Percentiles rank a stretch among this genome's conserved stretches.
Conservation (phyloP, 2,888 invertebrate species). For the Eupithecia vulgata region DNA sequence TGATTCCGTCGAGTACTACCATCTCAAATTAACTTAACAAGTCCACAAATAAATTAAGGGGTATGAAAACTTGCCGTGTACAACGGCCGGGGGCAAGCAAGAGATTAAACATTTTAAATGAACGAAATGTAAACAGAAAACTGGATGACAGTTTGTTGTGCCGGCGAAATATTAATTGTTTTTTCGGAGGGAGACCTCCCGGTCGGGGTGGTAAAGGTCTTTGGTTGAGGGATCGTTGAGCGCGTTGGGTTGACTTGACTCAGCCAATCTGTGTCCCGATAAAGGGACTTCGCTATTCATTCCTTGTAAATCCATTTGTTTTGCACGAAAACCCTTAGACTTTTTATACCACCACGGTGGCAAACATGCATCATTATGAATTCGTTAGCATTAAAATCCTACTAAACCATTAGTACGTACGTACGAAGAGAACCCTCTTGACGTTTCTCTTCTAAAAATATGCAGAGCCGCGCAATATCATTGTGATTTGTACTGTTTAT, state of each 20-base stretch:
- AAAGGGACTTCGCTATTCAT: background rate
- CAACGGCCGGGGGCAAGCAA: conserved; percentile 25
- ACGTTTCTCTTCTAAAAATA: background rate
- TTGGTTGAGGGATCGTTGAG: conserved; percentile 7
- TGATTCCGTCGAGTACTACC: conserved; percentile 28
- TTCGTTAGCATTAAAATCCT: background rate
- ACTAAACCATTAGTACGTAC: background rate
- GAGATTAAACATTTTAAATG: conserved; percentile 29
- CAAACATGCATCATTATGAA: background rate
- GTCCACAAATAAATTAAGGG: conserved; percentile 54
- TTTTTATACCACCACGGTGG: background rate
- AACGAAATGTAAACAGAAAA: conserved; percentile 30
- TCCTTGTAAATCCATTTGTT: background rate
- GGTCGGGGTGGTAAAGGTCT: conserved; percentile 9
- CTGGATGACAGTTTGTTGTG: conserved; percentile 24
- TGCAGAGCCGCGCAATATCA: background rate
- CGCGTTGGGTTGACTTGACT: conserved; percentile 8
- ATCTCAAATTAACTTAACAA: conserved; percentile 55
- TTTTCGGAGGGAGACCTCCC: conserved; percentile 14
- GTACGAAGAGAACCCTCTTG: background rate
- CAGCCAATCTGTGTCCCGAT: background rate
- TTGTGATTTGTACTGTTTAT: conserved; percentile 21
- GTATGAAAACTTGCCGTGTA: conserved; percentile 50
- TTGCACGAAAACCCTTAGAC: background rate
- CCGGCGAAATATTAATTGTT: conserved; percentile 24